Base-by-base conservation (phyloP, 2,113 vertebrate genomes). In the Thalassarche chlororhynchos region DNA sequence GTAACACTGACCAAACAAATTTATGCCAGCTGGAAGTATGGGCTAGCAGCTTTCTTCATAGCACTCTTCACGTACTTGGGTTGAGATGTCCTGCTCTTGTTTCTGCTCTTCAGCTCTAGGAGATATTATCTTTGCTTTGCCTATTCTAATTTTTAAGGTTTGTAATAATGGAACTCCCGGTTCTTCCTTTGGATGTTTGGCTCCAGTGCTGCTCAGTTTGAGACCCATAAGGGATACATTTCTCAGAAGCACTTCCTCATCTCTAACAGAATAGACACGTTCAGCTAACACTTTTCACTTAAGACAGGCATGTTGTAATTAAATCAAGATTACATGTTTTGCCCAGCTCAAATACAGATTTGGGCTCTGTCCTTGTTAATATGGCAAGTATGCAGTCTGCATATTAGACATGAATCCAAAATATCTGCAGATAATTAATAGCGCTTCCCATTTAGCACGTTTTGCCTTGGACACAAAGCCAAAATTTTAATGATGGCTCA, bases 381-480 rank as follows among this genome's bases (percentile, higher is more conserved):
- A 89, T 23, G 58, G 78, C 74, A 95, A 94, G n/a, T 46, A 69
- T 51, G 78, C 38, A 84, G 36, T 26, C 60, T 77, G 42, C 77
- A 55, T 54, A 84, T 62, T 84, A 93, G 68, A 92, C 17, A 19
- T 7, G 20, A 94, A 88, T 71, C 25, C 31, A 79, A 68, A 93
- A 77, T 89, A 92, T 83, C 71, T 95, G 91, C 40, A 83, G 52
- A 88, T 55, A 96, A 95, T 76, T 84, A 85, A 88, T 14, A 55
- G 32, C 10, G 38, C 58, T 86, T 93, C 89, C 49, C 54, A 83
- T 80, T 81, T 77, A 93, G 82, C 72, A 89, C 25, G 5, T 72
- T 85, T 82, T 89, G 54, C 83, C 29, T 94, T 84, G 69, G 68
- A 95, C 66, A 78, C 7, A 44, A 91, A 79, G 64, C 16, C 57